These are phyloP conservation scores for Myiozetetes cayanensis DNA, from an alignment of 2,113 vertebrate genomes.

Conservation along the genomic window DNA sequence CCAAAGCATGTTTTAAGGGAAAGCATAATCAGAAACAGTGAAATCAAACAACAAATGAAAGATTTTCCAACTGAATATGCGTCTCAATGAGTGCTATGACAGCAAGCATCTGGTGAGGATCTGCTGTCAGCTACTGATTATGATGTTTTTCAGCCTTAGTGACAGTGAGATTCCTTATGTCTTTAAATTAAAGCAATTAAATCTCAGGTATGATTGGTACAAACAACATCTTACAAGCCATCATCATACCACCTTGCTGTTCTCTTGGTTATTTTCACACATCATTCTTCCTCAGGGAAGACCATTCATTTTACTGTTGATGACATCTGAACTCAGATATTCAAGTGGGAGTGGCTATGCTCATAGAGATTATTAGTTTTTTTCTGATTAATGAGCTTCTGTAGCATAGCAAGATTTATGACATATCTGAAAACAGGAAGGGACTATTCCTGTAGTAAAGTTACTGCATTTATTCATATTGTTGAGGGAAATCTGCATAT, in stretches of 20 bases:
- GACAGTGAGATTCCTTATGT: background rate
- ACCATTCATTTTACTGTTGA: background rate
- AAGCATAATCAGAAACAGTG: background rate
- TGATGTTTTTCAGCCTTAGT: background rate
- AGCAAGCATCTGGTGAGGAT: background rate
- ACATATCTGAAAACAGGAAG: background rate
- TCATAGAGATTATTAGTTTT: background rate
- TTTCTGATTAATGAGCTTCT: background rate
- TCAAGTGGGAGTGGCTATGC: background rate
- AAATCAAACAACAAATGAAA: background rate
- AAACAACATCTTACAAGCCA: background rate
- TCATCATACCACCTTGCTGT: background rate
- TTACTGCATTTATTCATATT: background rate
- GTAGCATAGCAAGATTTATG: background rate
- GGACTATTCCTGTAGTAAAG: background rate
- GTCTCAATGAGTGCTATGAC: background rate
- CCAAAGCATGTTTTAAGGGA: background rate
- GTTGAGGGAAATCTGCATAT: background rate
- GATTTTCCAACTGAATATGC: background rate
- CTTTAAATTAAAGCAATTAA: conserved; percentile 25
- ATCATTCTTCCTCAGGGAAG: background rate
- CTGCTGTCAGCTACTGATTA: background rate
- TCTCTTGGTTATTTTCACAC: background rate
- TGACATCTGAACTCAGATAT: background rate
- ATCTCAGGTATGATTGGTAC: background rate